These are phyloP conservation scores for Notolabrus celidotus DNA, from an alignment of 2,797 vertebrate genomes.

Conservation along the genomic window DNA sequence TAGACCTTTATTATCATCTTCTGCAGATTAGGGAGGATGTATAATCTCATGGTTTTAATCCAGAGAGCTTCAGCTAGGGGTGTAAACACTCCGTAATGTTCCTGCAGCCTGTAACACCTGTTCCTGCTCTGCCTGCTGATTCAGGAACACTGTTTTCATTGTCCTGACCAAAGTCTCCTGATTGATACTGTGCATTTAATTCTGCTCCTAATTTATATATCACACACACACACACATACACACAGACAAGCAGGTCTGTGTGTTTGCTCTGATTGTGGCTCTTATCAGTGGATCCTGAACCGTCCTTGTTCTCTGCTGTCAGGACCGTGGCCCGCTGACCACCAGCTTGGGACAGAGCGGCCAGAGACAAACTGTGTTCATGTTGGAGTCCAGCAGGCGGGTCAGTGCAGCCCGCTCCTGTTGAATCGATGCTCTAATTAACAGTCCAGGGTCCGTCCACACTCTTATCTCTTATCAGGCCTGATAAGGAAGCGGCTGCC, in stretches of 20 bases:
- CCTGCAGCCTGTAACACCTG: neutral
- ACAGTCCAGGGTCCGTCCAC: conserved; percentile 63
- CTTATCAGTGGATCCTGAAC: conserved; percentile 42
- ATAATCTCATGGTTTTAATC: neutral
- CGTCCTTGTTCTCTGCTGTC: conserved; percentile 44
- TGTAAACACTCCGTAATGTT: neutral
- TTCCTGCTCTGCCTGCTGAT: neutral
- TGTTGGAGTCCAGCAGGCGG: conserved; percentile 21
- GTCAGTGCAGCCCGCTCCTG: conserved; percentile 64
- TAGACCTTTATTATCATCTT: neutral
- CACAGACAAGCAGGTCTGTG: neutral
- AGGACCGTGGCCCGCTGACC: conserved; percentile 27
- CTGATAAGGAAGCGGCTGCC: conserved; percentile 73
- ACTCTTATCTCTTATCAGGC: conserved; percentile 70
- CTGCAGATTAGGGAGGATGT: neutral
- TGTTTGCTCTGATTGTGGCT: conserved; percentile 36
- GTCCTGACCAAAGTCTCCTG: conserved; percentile 13
- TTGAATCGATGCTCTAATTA: conserved; percentile 77
- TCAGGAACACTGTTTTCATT: neutral
- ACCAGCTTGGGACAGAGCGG: neutral
- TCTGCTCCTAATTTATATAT: neutral
- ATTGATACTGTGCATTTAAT: conserved; percentile 1
- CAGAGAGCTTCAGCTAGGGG: neutral
- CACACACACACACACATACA: too few relatives aligned
- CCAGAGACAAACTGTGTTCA: neutral